Percentiles rank a stretch among this genome's conserved stretches.
Conservation (phyloP, 2,113 vertebrate genomes). For the Semicossyphus pulcher region DNA sequence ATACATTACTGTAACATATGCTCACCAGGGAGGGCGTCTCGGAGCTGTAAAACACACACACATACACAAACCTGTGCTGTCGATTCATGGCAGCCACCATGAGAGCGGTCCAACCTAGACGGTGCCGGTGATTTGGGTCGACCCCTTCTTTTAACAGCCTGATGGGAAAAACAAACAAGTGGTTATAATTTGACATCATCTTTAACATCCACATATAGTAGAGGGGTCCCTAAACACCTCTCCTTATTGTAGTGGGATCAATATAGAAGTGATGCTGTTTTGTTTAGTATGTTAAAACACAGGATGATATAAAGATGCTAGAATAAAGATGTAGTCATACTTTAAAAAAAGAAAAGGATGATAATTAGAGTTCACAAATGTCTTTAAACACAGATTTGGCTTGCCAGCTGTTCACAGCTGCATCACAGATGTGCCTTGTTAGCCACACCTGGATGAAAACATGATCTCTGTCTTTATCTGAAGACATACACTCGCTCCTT, state of each 20-base stretch:
- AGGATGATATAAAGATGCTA: background rate
- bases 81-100: constrained; percentile 95
- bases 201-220: background rate
- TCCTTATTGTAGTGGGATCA: background rate
- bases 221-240: background rate
- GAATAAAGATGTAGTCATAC: background rate
- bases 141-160: constrained; percentile 88
- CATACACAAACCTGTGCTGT: constrained; percentile 87
- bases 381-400: too few species aligned
- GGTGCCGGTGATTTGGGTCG: constrained; percentile 90
- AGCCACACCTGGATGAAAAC: constrained; percentile 24
- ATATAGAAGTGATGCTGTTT: too few species aligned
- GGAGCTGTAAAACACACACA: background rate
- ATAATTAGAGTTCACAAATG: too few species aligned
- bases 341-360: constrained; percentile 6
- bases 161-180: constrained; percentile 42
- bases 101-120: constrained; percentile 92
- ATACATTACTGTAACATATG: constrained; percentile 14
- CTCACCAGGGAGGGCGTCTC: background rate
- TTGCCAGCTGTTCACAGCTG: background rate
- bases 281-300: background rate
- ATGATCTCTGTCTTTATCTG: constrained; percentile 30
- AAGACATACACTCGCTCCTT: constrained; percentile 12
- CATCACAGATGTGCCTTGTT: constrained; percentile 12
- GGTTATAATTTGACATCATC: background rate